These are phyloP conservation scores for Helicolenus hilgendorfi DNA, from an alignment of 2,797 vertebrate genomes.

Conservation along the genomic window DNA sequence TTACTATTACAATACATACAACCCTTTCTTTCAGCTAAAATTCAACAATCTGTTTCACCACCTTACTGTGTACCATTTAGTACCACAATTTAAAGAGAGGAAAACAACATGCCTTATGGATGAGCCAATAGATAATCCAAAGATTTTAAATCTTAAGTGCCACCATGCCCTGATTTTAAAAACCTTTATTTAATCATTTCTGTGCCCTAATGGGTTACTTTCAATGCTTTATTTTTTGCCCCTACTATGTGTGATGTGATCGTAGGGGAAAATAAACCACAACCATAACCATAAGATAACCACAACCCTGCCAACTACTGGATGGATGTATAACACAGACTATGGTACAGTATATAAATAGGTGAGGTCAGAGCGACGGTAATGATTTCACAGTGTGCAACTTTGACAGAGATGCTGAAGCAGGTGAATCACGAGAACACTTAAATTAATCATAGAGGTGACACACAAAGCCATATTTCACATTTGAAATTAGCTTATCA, in stretches of 20 bases:
- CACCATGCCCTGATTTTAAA: neutral
- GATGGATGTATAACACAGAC: neutral
- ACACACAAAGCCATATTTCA: conserved; percentile 87
- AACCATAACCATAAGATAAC: neutral
- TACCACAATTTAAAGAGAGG: neutral
- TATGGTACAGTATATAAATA: conserved; percentile 5
- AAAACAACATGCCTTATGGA: neutral
- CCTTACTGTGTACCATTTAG: neutral
- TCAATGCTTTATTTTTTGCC: neutral
- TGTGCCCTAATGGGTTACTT: neutral
- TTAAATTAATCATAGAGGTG: conserved; percentile 87
- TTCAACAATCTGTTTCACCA: neutral
- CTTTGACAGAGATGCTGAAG: conserved; percentile 68
- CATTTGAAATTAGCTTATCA: conserved; percentile 89
- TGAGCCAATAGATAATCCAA: neutral
- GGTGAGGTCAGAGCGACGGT: neutral
- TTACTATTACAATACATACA: neutral
- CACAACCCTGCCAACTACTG: neutral
- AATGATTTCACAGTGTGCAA: conserved; percentile 47
- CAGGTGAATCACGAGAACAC: conserved; percentile 68
- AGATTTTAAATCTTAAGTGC: neutral
- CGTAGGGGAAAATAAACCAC: neutral
- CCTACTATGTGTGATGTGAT: neutral
- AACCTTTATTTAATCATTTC: neutral
- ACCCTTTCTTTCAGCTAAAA: neutral